Evolutionary conservation across 1,140 invertebrate species (phyloP), one percentile per base, ranked within the genome.

Genomic region (Aphidius gifuensis): DNA sequence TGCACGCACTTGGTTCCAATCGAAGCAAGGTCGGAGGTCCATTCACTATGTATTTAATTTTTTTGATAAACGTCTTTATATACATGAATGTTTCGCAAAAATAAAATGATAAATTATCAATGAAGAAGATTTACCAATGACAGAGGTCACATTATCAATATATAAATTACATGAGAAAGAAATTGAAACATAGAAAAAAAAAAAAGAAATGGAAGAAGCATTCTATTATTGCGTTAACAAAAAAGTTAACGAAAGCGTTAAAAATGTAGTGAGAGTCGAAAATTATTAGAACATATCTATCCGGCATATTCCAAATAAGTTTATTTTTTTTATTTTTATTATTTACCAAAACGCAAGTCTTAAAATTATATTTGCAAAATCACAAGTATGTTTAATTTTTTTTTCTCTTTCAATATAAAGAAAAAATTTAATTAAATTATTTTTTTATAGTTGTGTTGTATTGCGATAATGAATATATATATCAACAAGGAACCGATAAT

Each of bases 221-320:
- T 42, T 40, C 23, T 32, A 32, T 32, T 53, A 21, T 50, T 42
- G 49, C 43, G 48, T 63, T 56, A 32, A 32, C 23, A 40, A 45
- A 62, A 45, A 49, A 53, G 54, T 64, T 61, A 57, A 64, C 55
- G 63, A 58, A 64, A 64, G 58, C 58, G 63, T 64, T 64, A 43
- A 64, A 62, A 58, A 44, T 39, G 43, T 47, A 64, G 63, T 60
- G 63, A 60, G 63, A 64, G 63, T 55, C 43, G 39, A 44, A 32
- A 56, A 60, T 57, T 60, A 60, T 53, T 44, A 57, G 48, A 54
- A 60, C 49, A 60, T 48, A 60, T 48, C 53, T 16, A 44, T 47
- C 11, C 9, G 7, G 23, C 16, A 32, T 43, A 45, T 47, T 42
- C 39, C 7, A 53, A 53, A 54, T 54, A 56, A 38, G 48, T 61